Conservation (phyloP, 2,888 invertebrate genomes). For the Chouioia cunea region DNA sequence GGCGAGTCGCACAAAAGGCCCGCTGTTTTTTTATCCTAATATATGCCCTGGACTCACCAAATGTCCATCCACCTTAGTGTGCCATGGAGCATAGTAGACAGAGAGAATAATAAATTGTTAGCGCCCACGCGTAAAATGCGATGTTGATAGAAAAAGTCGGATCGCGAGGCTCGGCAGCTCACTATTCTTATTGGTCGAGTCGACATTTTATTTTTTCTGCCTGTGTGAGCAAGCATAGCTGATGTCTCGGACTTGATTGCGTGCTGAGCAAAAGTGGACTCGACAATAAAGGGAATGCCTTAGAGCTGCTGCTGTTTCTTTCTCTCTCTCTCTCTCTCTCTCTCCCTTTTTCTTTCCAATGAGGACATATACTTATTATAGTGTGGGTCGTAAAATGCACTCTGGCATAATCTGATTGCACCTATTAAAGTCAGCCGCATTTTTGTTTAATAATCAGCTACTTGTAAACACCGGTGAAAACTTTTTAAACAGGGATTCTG, state of each 20-base stretch:
- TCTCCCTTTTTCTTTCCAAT: background rate
- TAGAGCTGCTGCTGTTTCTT: too few relatives aligned
- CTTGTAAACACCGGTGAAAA: too few relatives aligned
- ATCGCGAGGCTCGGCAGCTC: background rate
- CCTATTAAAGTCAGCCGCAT: too few relatives aligned
- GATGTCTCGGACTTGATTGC: background rate
- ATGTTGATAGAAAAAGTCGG: background rate
- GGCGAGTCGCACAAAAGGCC: conserved; percentile 20
- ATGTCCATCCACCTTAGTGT: too few relatives aligned
- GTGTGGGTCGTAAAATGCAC: too few relatives aligned
- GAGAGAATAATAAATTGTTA: conserved; percentile 31
- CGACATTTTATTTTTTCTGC: conserved; percentile 13
- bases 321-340: background rate
- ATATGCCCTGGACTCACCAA: conserved; percentile 7
- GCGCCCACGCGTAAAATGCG: conserved; percentile 9
- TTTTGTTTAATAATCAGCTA: too few relatives aligned
- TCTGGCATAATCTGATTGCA: too few relatives aligned
- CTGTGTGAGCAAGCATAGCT: background rate
- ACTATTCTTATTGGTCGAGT: conserved; percentile 17
- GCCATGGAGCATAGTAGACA: background rate
- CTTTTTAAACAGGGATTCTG: too few relatives aligned
- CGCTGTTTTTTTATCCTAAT: conserved; percentile 38
- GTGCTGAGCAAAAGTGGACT: conserved; percentile 1
- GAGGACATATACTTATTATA: background rate
- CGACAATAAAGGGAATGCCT: conserved; percentile 1